Base-by-base conservation (phyloP, 2,888 invertebrate species). In the Mimachlamys varia region DNA sequence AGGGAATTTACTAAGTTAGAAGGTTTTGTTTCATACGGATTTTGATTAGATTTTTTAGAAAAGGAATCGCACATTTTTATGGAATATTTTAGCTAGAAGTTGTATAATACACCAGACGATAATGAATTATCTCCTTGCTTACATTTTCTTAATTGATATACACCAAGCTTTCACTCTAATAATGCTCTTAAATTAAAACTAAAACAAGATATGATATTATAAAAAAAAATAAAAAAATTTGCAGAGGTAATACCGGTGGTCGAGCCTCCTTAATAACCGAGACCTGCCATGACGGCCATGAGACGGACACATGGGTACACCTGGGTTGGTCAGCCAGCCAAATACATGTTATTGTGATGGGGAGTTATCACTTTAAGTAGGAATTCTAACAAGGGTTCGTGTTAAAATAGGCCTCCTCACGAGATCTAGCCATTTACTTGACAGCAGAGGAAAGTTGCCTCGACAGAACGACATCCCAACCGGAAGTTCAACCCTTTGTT, bases 371-470 rank as follows among this genome's bases (percentile, higher is more conserved):
- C 76, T 76, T 76, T 76, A 76, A 76, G 76, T 33, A 76, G 76
- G 27, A 76, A 76, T 76, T 76, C 76, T 76, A 76, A 76, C 76
- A 76, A 22, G 76, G 76, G 27, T 76, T 76, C 33, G 76, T 87
- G 49, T 44, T 44, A 27, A 87, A 89, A 89, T 89, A 49, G 87
- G 89, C 89, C 49, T 58, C 58, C 38, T 89, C 89, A 89, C 89
- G 89, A 89, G 22, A 89, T 89, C 27, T 22, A 50, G 87, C 89
- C 62, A 89, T 89, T 89, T 87, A 89, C 89, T 76, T 76, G 76
- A 76, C 76, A 76, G 76, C 76, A 27, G 76, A 76, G 76, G 76
- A 76, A 76, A 76, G 76, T 76, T 76, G 27, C 76, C 76, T 76
- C 76, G 76, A 76, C 33, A 76, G 76, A 76, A 33, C 76, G 76